These are phyloP conservation scores for Syngnathus scovelli DNA, from an alignment of 2,113 vertebrate genomes.

Conservation along the genomic window DNA sequence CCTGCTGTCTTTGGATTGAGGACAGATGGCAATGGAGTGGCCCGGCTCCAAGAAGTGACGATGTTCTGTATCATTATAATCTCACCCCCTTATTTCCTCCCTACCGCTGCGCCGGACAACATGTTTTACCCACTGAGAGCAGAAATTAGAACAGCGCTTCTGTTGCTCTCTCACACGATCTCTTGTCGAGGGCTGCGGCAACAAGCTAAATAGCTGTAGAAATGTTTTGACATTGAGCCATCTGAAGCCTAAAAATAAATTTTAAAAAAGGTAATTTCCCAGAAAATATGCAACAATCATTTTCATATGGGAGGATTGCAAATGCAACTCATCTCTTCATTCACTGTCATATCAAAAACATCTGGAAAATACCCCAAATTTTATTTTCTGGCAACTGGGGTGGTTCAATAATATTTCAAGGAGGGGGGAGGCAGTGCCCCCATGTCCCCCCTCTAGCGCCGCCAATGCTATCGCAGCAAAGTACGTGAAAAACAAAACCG, in stretches of 20 bases:
- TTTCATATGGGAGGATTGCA: not conserved
- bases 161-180: conserved; percentile 44
- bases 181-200: conserved; percentile 26
- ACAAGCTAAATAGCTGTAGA: conserved; percentile 17
- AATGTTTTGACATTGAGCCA: conserved; percentile 18
- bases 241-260: conserved; percentile 1
- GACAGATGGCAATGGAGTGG: conserved; percentile 70
- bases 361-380: no score
- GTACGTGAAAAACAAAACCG: not conserved
- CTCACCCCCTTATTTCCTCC: conserved; percentile 62
- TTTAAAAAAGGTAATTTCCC: not conserved
- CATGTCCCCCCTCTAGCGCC: no score
- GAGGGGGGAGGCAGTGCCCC: no score
- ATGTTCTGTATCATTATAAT: conserved; percentile 71
- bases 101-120: conserved; percentile 66
- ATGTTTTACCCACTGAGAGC: conserved; percentile 65
- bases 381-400: no score
- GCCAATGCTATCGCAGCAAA: not conserved
- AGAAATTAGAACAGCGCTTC: conserved; percentile 49
- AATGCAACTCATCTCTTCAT: not conserved
- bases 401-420: no score
- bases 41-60: conserved; percentile 65
- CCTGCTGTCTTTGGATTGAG: conserved; percentile 59
- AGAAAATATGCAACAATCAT: not conserved
- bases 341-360: no score